Percentiles rank a stretch among this genome's conserved stretches.
Conservation (phyloP, 2,888 invertebrate species). For the Meteorus cinctellus region DNA sequence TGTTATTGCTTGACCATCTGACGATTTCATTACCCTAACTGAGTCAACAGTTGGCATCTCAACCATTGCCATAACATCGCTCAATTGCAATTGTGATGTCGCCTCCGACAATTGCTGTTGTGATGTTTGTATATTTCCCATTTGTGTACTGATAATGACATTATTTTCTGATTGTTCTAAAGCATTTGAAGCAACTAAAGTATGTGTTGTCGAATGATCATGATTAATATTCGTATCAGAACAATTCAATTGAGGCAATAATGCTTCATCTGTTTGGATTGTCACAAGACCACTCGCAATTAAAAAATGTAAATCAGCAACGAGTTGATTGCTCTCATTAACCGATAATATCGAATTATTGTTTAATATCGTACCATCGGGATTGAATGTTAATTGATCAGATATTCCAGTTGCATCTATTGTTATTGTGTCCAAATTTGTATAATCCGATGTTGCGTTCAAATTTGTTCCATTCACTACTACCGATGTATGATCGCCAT, state of each 20-base stretch:
- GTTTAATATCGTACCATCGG: slow-evolving; percentile 62
- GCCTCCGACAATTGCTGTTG: slow-evolving; percentile 6
- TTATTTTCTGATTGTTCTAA: slow-evolving; percentile 31
- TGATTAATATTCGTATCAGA: slow-evolving; percentile 57
- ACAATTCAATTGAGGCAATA: slow-evolving; percentile 53
- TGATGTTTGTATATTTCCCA: slow-evolving; percentile 31
- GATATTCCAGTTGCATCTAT: slow-evolving; percentile 56
- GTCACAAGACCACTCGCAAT: slow-evolving; percentile 66
- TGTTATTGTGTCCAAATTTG: slow-evolving; percentile 56
- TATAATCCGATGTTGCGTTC: slow-evolving; percentile 47
- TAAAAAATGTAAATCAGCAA: slow-evolving; percentile 66
- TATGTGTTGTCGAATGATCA: slow-evolving; percentile 51
- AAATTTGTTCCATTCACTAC: slow-evolving; percentile 23
- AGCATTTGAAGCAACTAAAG: slow-evolving; percentile 8
- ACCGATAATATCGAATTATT: slow-evolving; percentile 68
- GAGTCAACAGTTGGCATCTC: slow-evolving; percentile 36
- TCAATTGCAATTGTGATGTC: slow-evolving; percentile 40
- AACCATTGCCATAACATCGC: slow-evolving; percentile 49
- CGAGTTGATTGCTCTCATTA: slow-evolving; percentile 65
- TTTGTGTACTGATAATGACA: slow-evolving; percentile 48
- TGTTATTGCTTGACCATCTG: neutral
- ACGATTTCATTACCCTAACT: too few relatives aligned
- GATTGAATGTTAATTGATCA: slow-evolving; percentile 63
- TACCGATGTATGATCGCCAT: slow-evolving; percentile 51
- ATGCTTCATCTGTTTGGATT: slow-evolving; percentile 74